A percentile compares a stretch with the other conserved stretches of the same genome.
phyloP scores from a whole-genome alignment of 1,140 invertebrate genomes.

The Cheumatopsyche charites region DNA sequence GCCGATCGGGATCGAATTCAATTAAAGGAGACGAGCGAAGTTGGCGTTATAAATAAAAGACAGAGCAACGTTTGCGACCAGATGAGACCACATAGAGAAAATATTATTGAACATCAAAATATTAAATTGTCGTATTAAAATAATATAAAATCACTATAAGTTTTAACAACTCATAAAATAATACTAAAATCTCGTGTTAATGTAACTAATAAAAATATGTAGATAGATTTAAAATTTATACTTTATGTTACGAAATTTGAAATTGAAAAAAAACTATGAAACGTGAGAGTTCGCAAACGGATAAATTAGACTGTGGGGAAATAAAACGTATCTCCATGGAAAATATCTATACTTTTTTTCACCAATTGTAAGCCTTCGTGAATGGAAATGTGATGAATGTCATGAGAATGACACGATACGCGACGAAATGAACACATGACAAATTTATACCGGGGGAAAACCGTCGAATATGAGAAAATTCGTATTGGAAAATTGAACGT shows the following conservation, averaged over 20 bases:
- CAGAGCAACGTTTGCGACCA: too few relatives aligned
- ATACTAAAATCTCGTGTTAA: too few relatives aligned
- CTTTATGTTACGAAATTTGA: too few relatives aligned
- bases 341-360: background rate
- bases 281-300: constrained; percentile 2
- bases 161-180: too few relatives aligned
- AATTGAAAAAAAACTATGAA: background rate
- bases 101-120: too few relatives aligned
- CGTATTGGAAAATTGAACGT: background rate
- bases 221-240: too few relatives aligned
- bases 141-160: too few relatives aligned
- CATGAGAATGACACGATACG: background rate
- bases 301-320: background rate
- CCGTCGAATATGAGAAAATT: background rate
- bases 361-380: background rate
- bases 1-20: constrained; percentile 3
- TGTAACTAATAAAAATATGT: too few relatives aligned
- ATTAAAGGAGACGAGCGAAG: background rate
- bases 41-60: constrained; percentile 5
- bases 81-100: too few relatives aligned
- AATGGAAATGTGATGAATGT: constrained; percentile 19
- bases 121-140: too few relatives aligned
- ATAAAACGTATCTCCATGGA: constrained; percentile 1
- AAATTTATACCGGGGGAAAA: constrained; percentile 2
- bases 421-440: background rate